phyloP scores from a whole-genome alignment of 2,797 vertebrate genomes.

The Amphiprion clarkii region DNA sequence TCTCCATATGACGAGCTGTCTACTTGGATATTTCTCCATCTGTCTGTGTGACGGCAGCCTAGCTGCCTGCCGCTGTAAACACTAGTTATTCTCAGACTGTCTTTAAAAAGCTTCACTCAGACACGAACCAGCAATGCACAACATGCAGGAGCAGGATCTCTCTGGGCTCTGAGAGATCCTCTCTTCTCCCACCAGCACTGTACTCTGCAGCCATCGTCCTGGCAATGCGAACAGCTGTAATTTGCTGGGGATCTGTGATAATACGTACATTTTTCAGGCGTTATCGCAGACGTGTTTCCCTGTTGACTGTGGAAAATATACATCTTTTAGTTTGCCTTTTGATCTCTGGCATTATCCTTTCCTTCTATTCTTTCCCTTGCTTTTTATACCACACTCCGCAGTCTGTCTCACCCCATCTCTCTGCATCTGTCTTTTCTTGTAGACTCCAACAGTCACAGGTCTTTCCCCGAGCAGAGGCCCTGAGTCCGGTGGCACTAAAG shows the following conservation, averaged over 20 bases:
- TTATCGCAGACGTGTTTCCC: constrained; percentile 26
- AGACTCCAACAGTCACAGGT: constrained; percentile 92
- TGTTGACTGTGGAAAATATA: constrained; percentile 28
- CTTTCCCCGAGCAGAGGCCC: constrained; percentile 93
- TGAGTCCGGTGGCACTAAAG: constrained; percentile 96
- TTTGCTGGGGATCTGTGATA: constrained; percentile 59
- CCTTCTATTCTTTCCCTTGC: not conserved
- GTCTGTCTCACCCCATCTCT: constrained; percentile 11
- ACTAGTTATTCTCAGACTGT: constrained; percentile 73
- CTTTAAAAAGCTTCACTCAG: constrained; percentile 66
- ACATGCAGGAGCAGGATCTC: constrained; percentile 57
- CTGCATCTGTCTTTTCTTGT: constrained; percentile 30
- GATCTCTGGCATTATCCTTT: constrained; percentile 8
- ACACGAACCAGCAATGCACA: constrained; percentile 50
- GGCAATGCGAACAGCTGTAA: constrained; percentile 61
- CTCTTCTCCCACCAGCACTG: constrained; percentile 35
- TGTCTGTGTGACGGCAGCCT: constrained; percentile 59
- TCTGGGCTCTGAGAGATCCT: constrained; percentile 68
- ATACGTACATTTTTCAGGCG: constrained; percentile 38
- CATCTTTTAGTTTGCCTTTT: constrained; percentile 22
- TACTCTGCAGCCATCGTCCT: constrained; percentile 43
- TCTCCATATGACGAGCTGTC: constrained; percentile 59
- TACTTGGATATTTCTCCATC: constrained; percentile 73
- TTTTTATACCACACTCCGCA: constrained; percentile 10
- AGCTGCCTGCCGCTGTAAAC: constrained; percentile 69